Base-by-base conservation (phyloP, 2,113 vertebrate genomes). In the Hippocampus abdominalis region DNA sequence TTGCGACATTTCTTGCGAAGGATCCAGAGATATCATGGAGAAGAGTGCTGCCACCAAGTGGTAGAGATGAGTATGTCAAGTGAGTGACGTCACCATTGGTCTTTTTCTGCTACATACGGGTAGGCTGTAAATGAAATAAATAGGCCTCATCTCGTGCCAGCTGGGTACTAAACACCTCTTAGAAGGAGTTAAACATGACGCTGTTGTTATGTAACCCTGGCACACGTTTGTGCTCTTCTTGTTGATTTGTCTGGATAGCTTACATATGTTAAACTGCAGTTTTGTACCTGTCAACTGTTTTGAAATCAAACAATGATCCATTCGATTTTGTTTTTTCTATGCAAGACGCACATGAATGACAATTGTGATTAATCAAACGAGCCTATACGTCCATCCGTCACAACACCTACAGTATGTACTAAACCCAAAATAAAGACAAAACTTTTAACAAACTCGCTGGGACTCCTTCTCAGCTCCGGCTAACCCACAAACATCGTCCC, bases 31-130 rank as follows among this genome's bases (percentile, higher is more conserved):
- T 3, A 25, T 68, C 2, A 2, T 3, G 42, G 10, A 69, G 68
- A 23, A 73, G 46, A 68, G 9, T 84, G 82, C 85, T 79, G 84
- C 89, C 88, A 69, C 78, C 83, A 39, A 67, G 82, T 88, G 89
- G 87, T 60, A 9, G 61, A 72, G 3, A 69, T 5, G 4, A 54
- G 27, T 25, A 75, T 64, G 65, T 12, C 59, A 23, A 1, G 32
- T 36, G 1, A 10, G 15, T 57, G 23, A 57, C 54, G 3, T 57
- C 54, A 57, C 11, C 0, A 13, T 27, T 25, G 4, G n/a, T 2
- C 13, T 53, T 53, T 53, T 53, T 21, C 32, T 36, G 32, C 32
- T 36, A 6, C 32, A 6, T 36, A 6, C 32, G 6, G 32, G 8
- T 21, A 18, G 18, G 16, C 20, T 49, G 8, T 18, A 21, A 18